Conservation (phyloP, 2,113 vertebrate species). For the Hoplias malabaricus region DNA sequence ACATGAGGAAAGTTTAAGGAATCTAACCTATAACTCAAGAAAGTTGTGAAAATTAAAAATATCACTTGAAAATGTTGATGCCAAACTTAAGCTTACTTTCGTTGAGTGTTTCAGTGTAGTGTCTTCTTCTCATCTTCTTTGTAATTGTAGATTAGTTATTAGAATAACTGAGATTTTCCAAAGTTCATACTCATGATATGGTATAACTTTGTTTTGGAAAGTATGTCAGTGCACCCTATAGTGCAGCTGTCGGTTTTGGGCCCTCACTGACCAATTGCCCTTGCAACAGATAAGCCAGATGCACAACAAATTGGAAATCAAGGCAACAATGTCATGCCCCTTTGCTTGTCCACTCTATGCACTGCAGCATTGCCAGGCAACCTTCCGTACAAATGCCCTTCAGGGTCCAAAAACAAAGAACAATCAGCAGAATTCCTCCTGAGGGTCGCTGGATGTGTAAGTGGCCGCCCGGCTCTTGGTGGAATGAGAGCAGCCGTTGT, state of each 20-base stretch:
- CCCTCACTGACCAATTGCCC: neutral
- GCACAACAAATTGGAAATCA: neutral
- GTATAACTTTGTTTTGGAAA: neutral
- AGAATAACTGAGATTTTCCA: too few relatives aligned
- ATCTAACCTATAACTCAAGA: neutral
- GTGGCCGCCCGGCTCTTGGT: conserved; percentile 67
- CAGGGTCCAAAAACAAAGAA: neutral
- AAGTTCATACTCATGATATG: neutral
- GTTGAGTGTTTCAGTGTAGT: neutral
- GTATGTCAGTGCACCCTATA: too few relatives aligned
- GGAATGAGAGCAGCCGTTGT: conserved; percentile 60
- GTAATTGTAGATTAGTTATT: neutral
- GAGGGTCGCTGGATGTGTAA: conserved; percentile 67
- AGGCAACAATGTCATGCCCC: neutral
- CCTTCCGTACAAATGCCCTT: neutral
- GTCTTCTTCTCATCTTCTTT: neutral
- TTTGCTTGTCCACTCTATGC: neutral
- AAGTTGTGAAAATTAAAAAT: neutral
- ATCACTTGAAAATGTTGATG: neutral
- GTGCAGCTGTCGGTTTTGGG: neutral
- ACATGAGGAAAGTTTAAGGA: neutral
- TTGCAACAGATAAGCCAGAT: neutral
- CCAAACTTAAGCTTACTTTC: neutral
- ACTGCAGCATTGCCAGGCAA: neutral
- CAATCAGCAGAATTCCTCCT: conserved; percentile 80